Evolutionary conservation across 2,797 vertebrate species (phyloP), one percentile per base, ranked within the genome.

Genomic region (Amblyopsis hoosieri): DNA sequence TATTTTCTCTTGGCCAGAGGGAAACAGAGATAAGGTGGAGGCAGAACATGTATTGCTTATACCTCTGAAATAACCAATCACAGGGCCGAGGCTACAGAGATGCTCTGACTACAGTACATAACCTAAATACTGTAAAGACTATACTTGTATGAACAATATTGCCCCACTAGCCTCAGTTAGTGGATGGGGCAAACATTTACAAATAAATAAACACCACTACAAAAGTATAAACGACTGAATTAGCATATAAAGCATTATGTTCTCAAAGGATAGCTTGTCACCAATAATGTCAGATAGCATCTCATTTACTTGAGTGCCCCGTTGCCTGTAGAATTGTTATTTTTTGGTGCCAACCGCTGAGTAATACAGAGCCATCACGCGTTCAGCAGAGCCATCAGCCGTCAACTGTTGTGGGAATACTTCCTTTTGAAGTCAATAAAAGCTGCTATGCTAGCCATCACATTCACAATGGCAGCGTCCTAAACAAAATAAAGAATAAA

Each of bases 401-500:
- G 59, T 78, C 60, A 75, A 69, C 68, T 49, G 48, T 48, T 31
- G 31, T 14, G 70, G 58, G 70, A 82, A 72, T 56, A 29, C 42
- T 58, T 50, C 59, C 66, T 78, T 37, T 83, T 86, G 67, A 85
- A 82, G 74, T 74, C 63, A 56, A 51, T 64, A 62, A 71, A 61
- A 78, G 64, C 71, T 72, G 56, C 67, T 31, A 19, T 50, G 42
- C 62, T 23, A 19, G 14, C 57, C 65, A 49, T 73, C 68, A 69
- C 57, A 62, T 65, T 45, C 59, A 60, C 65, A 57, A 53, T 53
- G 45, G 52, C 66, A 51, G 57, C 52, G 62, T 70, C 66, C 75
- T 76, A 12, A 72, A 64, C 69, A 82, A 83, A 72, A 48, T 64
- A 56, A 64, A 71, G 31, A 23, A 23, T 23, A 23, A 23, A 23